Evolutionary conservation across 2,113 vertebrate species (phyloP), one percentile per base, ranked within the genome.

Genomic region (Scolopax mira): DNA sequence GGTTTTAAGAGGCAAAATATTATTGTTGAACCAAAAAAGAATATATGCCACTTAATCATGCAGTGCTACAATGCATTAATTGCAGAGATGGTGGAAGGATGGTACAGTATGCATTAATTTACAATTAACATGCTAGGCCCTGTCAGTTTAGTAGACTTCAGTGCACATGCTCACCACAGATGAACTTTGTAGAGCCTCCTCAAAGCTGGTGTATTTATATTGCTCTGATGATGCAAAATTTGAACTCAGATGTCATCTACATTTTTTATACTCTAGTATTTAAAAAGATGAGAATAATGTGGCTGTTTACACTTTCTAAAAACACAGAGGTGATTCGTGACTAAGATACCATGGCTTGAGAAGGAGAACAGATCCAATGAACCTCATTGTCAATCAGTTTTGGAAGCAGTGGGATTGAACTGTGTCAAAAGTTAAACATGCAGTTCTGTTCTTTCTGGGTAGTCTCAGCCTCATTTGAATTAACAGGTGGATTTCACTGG

Each of bases 331-430:
- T 54, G 42, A 22, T 46, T 27, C 9, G 10, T 44, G 18, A 18
- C 58, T 67, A 35, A 65, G 44, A 17, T 62, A 11, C 6, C 1
- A 1, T 33, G 48, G 46, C 71, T 75, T 42, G 78, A 52, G 70
- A 70, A 87, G 41, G 30, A 55, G 41, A 44, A 4, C 13, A 23
- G 18, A 60, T 58, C 8, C 35, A 11, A 62, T 51, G 14, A 67
- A 55, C 27, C 9, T 31, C 19, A 28, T 55, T 58, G 14, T 24
- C 72, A 70, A 4, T 16, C 0, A 0, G 2, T 42, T 23, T 58
- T 74, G 75, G 35, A 80, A 82, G 55, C 67, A 79, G 11, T 25
- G 23, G 51, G 11, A 55, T 13, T 77, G 48, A 52, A 74, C 7
- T 60, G 17, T 90, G 16, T 16, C 72, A 37, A 44, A 90, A 82